phyloP scores from a whole-genome alignment of 2,888 invertebrate genomes.

The Lobophora halterata region DNA sequence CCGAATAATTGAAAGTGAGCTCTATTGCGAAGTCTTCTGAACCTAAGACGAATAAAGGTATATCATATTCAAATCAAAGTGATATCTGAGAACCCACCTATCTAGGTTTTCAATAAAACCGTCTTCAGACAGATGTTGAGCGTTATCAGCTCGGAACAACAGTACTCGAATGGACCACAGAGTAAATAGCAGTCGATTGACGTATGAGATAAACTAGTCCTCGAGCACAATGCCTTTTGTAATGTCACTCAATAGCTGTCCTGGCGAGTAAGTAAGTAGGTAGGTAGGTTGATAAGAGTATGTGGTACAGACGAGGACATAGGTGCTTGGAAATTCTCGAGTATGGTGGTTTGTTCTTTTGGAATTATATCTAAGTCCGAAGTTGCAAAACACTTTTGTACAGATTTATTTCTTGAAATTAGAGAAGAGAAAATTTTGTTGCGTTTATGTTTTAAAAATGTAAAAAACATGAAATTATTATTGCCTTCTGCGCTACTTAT shows the following conservation, averaged over 20 bases:
- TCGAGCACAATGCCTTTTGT: conserved; percentile 70
- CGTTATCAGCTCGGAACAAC: conserved; percentile 74
- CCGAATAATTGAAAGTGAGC: too few relatives aligned
- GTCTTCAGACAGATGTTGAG: conserved; percentile 39
- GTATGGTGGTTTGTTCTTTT: neutral
- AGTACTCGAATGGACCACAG: conserved; percentile 43
- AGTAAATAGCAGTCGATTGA: conserved; percentile 27
- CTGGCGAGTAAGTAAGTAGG: conserved; percentile 33
- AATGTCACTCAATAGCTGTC: conserved; percentile 59
- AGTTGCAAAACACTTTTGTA: too few relatives aligned
- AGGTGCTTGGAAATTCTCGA: conserved; percentile 24
- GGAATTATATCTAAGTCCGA: neutral
- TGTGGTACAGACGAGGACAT: conserved; percentile 18
- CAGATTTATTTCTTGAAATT: too few relatives aligned
- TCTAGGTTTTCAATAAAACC: conserved; percentile 15
- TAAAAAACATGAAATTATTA: too few relatives aligned
- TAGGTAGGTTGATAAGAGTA: conserved; percentile 17
- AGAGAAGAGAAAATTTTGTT: too few relatives aligned
- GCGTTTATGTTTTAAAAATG: too few relatives aligned
- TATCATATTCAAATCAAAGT: conserved; percentile 13
- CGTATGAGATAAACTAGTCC: conserved; percentile 67
- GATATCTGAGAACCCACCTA: conserved; percentile 33
- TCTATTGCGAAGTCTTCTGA: too few relatives aligned
- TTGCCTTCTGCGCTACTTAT: too few relatives aligned
- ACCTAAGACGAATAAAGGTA: neutral